phyloP scores from a whole-genome alignment of 2,113 vertebrate genomes.

The Zosterops borbonicus region DNA sequence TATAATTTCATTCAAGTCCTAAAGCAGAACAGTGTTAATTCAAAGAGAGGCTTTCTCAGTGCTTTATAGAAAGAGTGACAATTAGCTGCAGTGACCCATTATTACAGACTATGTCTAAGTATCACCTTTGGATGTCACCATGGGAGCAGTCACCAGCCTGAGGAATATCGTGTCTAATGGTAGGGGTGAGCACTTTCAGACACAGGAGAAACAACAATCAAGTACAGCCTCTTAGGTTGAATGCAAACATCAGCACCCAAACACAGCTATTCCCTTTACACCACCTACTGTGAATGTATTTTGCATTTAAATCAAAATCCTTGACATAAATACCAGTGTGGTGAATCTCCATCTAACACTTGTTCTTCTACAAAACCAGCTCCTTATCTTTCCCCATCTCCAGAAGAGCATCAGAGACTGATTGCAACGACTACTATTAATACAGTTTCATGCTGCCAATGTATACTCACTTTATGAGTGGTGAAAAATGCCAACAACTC shows the following conservation, averaged over 20 bases:
- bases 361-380: not conserved
- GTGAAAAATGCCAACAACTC: not conserved
- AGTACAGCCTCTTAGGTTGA: not conserved
- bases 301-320: not conserved
- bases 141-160: conserved; percentile 32
- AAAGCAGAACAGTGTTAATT: conserved; percentile 73
- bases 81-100: conserved; percentile 60
- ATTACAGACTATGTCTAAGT: conserved; percentile 36
- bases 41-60: conserved; percentile 71
- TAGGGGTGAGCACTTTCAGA: conserved; percentile 2
- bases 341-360: not conserved
- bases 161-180: not conserved
- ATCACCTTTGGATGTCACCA: conserved; percentile 44
- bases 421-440: not conserved
- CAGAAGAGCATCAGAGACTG: not conserved
- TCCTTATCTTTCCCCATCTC: not conserved
- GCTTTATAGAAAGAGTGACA: conserved; percentile 66
- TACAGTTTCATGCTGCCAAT: not conserved
- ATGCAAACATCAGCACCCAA: conserved; percentile 10
- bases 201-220: not conserved
- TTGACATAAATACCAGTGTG: not conserved
- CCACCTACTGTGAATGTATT: not conserved
- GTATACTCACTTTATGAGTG: not conserved
- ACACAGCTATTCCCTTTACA: not conserved
- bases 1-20: conserved; percentile 50